Evolutionary conservation across 2,888 invertebrate species (phyloP).

Genomic region (Miltochrista miniata): DNA sequence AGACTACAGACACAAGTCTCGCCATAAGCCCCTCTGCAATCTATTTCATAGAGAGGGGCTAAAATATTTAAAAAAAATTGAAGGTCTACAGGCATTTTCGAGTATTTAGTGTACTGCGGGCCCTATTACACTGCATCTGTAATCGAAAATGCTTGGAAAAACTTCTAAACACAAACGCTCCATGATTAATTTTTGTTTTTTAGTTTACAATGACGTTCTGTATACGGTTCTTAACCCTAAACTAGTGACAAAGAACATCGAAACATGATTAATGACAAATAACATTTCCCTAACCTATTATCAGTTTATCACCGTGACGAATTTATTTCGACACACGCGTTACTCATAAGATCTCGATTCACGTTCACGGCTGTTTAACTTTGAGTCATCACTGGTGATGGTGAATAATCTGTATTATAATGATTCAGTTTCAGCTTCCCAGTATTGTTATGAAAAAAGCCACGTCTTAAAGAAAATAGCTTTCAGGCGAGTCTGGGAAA

Average conservation of each 20-base stretch:
- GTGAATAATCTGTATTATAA: slow-evolving; percentile 12
- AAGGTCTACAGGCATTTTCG: too few species aligned
- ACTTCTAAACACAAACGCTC: too few species aligned
- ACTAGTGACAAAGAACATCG: not conserved
- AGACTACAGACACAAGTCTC: too few species aligned
- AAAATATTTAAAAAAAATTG: too few species aligned
- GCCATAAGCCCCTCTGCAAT: too few species aligned
- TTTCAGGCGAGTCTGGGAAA: slow-evolving; percentile 1
- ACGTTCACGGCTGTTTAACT: slow-evolving; percentile 10
- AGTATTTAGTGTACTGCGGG: too few species aligned
- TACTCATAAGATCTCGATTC: slow-evolving; percentile 1
- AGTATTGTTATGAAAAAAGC: slow-evolving; percentile 25
- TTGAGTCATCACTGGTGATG: slow-evolving; percentile 32
- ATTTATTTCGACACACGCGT: slow-evolving; percentile 19
- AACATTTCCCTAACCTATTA: not conserved
- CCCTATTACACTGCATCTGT: too few species aligned
- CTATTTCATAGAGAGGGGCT: too few species aligned
- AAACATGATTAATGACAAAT: too few species aligned
- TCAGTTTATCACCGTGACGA: not conserved
- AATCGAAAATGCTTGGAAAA: too few species aligned
- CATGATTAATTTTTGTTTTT: too few species aligned
- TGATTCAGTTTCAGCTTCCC: slow-evolving; percentile 29
- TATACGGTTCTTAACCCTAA: not conserved
- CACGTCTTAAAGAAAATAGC: not conserved
- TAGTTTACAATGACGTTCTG: too few species aligned